These are phyloP conservation scores for Pseudocheirus occidentalis DNA, from an alignment of 2,797 vertebrate genomes.

Conservation along the genomic window DNA sequence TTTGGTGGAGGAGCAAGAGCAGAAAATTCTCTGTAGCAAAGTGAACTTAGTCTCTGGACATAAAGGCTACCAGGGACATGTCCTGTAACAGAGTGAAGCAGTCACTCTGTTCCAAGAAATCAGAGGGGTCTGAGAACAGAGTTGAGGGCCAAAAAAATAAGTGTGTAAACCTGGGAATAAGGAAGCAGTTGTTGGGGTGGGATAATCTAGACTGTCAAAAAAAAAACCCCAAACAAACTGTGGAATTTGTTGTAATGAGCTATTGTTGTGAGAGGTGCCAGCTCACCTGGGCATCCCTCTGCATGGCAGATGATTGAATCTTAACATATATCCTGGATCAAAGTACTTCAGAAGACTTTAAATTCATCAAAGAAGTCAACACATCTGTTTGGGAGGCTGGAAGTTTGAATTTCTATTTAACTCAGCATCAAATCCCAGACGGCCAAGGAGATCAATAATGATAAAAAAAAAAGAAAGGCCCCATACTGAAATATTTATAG, in stretches of 20 bases:
- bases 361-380: background rate
- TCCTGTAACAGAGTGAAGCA: background rate
- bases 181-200: background rate
- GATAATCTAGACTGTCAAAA: background rate
- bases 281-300: background rate
- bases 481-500: background rate
- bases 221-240: too few relatives aligned
- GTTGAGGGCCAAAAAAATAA: background rate
- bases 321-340: background rate
- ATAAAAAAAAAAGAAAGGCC: background rate
- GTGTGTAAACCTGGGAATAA: background rate
- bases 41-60: background rate
- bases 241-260: background rate
- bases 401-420: background rate
- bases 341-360: background rate
- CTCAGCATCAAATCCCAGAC: background rate
- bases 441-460: background rate
- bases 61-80: background rate
- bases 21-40: background rate
- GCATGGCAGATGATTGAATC: background rate
- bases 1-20: background rate
- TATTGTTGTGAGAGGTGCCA: background rate
- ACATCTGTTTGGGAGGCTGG: background rate
- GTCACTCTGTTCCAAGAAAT: background rate
- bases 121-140: background rate